Evolutionary conservation across 1,140 invertebrate species (phyloP), one percentile per base, ranked within the genome.

Genomic region (Zaprionus inermis): DNA sequence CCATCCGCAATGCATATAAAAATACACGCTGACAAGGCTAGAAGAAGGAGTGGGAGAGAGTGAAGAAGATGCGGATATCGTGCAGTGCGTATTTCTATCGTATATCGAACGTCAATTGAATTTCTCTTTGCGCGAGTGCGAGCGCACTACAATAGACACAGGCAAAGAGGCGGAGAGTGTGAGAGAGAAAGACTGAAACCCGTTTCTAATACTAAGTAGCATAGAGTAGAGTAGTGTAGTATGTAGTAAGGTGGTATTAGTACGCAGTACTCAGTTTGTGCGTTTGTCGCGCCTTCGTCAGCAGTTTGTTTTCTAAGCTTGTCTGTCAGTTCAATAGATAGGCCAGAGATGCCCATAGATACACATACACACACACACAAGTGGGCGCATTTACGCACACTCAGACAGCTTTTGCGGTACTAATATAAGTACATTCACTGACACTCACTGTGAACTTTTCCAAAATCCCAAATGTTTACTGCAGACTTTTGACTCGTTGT

Each of bases 381-480:
- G 34, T 32, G 36, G 5, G 30, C 36, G 34, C 46, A 38, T 10
- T 46, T 36, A 44, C 41, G 24, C 61, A 65, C 34, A 52, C 49
- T 6, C 16, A 22, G 9, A 54, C 12, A 44, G n/a, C 38, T 16
- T 9, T 44, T 16, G 10, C 30, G 30, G 18, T 18, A 49, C 44
- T 5, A 70, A 34, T 46, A 44, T 64, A 18, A 44, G 34, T 16
- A n/a, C 10, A 34, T 41, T 68, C 69, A 68, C 64, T 38, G 46
- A 36, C 59, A 89, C 84, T 89, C 84, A 89, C 84, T 84, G 69
- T 89, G 84, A 84, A 89, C 84, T 89, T 81, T 89, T 89, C 65
- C 84, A 89, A 89, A 89, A 88, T 68, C 72, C 73, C 72, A 88
- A 80, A 72, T 72, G 64, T 72, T 73, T 67, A 70, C 56, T 65